Conservation (phyloP, 2,888 invertebrate genomes). For the Acronicta aceris region DNA sequence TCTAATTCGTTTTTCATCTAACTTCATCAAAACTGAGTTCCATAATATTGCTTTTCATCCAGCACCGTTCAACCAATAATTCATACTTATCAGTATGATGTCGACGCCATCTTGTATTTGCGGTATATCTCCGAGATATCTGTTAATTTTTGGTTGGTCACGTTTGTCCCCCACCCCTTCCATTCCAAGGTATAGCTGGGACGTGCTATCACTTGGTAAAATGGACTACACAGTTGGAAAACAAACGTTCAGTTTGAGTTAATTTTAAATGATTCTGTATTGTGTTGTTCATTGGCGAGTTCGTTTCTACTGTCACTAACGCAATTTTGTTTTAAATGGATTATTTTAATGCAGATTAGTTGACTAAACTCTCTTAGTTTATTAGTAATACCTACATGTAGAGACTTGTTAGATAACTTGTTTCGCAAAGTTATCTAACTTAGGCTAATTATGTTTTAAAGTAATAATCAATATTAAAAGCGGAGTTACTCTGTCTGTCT, state of each 20-base stretch:
- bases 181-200: conserved; percentile 40
- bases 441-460: no score
- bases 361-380: neutral
- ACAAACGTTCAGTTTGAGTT: conserved; percentile 37
- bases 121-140: conserved; percentile 31
- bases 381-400: no score
- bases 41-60: neutral
- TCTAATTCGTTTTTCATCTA: no score
- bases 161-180: conserved; percentile 27
- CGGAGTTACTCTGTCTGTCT: no score
- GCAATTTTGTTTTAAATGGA: neutral
- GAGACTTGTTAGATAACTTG: no score
- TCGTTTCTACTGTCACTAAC: conserved; percentile 20
- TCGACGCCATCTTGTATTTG: conserved; percentile 32
- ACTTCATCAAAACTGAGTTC: neutral
- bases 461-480: no score
- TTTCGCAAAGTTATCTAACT: no score
- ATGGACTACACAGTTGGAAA: conserved; percentile 44
- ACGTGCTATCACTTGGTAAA: conserved; percentile 46
- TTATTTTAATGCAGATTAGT: conserved; percentile 18
- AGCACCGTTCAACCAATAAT: conserved; percentile 19
- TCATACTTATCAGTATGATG: conserved; percentile 32
- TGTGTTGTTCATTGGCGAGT: conserved; percentile 24
- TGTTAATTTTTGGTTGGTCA: conserved; percentile 50
- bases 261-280: conserved; percentile 32